A percentile compares a stretch with the other conserved stretches of the same genome.
Conservation (phyloP, 2,888 invertebrate genomes). For the Pecten maximus region DNA sequence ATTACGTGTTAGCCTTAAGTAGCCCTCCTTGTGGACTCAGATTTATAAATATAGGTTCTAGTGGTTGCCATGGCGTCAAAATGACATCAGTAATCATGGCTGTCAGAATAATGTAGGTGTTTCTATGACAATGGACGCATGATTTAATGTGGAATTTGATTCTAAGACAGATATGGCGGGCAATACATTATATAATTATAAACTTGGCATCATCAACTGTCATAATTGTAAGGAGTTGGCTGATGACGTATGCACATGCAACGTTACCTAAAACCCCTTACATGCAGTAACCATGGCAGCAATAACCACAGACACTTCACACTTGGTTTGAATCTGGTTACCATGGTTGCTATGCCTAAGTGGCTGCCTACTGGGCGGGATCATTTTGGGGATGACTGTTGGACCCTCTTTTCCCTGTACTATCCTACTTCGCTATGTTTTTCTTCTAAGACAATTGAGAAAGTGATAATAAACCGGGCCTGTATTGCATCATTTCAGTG, state of each 20-base stretch:
- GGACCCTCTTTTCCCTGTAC: background rate
- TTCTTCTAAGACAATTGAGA: constrained; percentile 23
- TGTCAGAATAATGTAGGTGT: constrained; percentile 25
- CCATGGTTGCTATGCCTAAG: background rate
- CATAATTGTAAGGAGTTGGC: constrained; percentile 8
- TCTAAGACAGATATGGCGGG: background rate
- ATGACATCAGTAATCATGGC: constrained; percentile 20
- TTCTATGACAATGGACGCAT: constrained; percentile 9
- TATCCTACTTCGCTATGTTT: background rate
- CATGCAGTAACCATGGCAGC: constrained; percentile 20
- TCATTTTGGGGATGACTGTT: background rate
- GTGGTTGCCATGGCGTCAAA: constrained; percentile 13
- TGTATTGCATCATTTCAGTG: constrained; percentile 20
- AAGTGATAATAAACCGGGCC: constrained; percentile 1
- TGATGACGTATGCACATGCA: constrained; percentile 32
- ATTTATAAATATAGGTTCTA: constrained; percentile 23
- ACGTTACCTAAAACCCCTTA: constrained; percentile 5
- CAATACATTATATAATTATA: constrained; percentile 32
- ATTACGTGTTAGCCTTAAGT: background rate
- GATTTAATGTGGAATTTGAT: constrained; percentile 18
- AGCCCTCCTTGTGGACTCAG: constrained; percentile 1
- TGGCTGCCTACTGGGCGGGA: background rate
- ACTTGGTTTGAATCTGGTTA: background rate
- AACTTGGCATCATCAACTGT: constrained; percentile 31
- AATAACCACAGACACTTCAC: constrained; percentile 24